Base-by-base conservation (phyloP, 37 sponge, comb jelly and placozoan genomes). In the Diacarnus erythraeanus region DNA sequence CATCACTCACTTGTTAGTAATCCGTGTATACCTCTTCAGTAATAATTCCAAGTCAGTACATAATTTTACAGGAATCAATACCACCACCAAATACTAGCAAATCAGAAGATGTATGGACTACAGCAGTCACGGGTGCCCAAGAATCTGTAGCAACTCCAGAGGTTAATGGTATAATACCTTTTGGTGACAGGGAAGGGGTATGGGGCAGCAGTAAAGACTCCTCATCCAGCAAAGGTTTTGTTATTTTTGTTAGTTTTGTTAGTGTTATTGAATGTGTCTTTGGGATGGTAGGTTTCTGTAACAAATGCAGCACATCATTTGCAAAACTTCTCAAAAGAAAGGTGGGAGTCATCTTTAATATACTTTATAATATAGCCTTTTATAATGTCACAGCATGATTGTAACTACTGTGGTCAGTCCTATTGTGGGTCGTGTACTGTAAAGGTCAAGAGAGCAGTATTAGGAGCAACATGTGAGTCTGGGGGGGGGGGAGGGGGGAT, bases 361-460 rank as follows among this genome's bases (percentile, higher is more conserved):
- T 25, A 30, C 30, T 21, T 15, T 29, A 69, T 38, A 22, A 35
- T 23, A 21, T 57, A 4, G 2, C 3, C 60, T 59, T 59, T 2
- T 76, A 33, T 47, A 5, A 31, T 0, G 60, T 29, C 5, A 35
- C 83, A 90, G 86, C 91, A 90, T 40, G 60, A 76, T 38, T 90
- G 91, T 38, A 81, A 77, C 60, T 57, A 69, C 29, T 90, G 91
- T 77, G 91, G 91, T 2, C 68, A 85, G 43, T 29, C 42, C 38
- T 90, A 76, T 38, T 90, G 91, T 81, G 86, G 86, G 25, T 84
- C 80, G 18, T 90, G 91, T 51, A 90, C 86, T 54, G 65, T 72
- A 18, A 90, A 81, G 56, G 86, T 86, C 42, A 84, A 85, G 67
- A 85, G 68, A 66, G 73, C 78, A 30, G 30, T 63, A 33, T 81